phyloP scores from a whole-genome alignment of 2,888 invertebrate genomes.

The Gryllus longicercus region DNA sequence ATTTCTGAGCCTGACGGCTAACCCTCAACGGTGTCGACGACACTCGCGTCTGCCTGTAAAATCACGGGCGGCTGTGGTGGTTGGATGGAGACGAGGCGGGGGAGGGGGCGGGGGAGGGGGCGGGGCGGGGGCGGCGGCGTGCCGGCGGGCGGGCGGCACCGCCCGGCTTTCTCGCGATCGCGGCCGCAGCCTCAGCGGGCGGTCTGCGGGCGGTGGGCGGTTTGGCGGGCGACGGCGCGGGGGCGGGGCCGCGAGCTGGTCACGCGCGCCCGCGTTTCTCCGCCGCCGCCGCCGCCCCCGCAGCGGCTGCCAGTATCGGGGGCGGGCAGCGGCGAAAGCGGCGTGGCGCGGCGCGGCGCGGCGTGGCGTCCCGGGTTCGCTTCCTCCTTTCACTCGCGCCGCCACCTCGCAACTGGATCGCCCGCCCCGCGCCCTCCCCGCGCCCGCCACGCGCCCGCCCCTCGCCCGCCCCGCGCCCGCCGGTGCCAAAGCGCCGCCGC shows the following conservation, averaged over 20 bases:
- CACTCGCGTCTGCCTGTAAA: too few species aligned
- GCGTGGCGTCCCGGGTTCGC: background rate
- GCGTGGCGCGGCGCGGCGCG: background rate
- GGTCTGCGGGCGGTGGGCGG: background rate
- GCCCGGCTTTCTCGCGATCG: background rate
- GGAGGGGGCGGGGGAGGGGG: too few species aligned
- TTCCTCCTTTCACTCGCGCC: background rate
- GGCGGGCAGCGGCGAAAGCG: background rate
- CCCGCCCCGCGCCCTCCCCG: background rate
- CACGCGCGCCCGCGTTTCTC: conserved; percentile 3
- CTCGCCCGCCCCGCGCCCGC: background rate
- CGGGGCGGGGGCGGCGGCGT: too few species aligned
- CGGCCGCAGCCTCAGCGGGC: background rate
- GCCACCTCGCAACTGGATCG: background rate
- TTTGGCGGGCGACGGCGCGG: background rate
- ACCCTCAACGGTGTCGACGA: too few species aligned
- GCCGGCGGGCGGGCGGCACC: too few species aligned
- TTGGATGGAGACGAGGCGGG: too few species aligned
- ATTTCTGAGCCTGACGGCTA: too few species aligned
- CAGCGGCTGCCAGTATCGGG: background rate
- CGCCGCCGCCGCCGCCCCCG: background rate
- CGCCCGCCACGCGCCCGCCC: too few species aligned
- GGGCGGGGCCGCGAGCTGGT: background rate
- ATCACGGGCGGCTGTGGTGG: too few species aligned
- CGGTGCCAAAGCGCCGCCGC: background rate